Evolutionary conservation across 2,797 vertebrate genomes (phyloP).

Genomic region (Falco cherrug): DNA sequence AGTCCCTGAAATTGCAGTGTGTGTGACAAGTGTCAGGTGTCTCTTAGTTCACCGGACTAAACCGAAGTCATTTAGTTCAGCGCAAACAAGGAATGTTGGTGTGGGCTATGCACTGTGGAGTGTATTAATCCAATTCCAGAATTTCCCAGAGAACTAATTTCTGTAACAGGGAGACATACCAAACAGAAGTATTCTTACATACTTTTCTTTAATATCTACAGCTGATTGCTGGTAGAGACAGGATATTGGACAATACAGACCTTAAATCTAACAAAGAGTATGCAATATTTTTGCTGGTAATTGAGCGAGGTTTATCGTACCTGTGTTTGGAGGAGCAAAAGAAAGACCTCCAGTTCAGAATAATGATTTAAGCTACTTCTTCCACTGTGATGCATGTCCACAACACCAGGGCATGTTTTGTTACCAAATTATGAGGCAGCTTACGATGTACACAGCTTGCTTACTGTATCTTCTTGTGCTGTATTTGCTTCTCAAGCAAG

Average conservation of each 20-base stretch:
- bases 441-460: neutral
- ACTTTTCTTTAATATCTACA: neutral
- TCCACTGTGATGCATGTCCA: neutral
- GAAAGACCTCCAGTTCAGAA: neutral
- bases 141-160: neutral
- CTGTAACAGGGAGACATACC: neutral
- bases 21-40: neutral
- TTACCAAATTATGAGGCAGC: neutral
- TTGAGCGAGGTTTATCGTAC: neutral
- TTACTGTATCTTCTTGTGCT: neutral
- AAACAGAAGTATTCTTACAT: neutral
- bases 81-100: rapidly evolving
- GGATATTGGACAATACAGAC: neutral
- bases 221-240: neutral
- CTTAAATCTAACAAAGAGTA: neutral
- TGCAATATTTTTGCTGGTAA: neutral
- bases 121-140: neutral
- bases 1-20: neutral
- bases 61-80: neutral
- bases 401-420: neutral
- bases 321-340: neutral
- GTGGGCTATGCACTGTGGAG: neutral
- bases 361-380: neutral
- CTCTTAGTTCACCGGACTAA: neutral
- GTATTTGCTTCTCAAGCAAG: neutral